Conservation (phyloP, 2,797 vertebrate species). For the Apogon talboti region DNA sequence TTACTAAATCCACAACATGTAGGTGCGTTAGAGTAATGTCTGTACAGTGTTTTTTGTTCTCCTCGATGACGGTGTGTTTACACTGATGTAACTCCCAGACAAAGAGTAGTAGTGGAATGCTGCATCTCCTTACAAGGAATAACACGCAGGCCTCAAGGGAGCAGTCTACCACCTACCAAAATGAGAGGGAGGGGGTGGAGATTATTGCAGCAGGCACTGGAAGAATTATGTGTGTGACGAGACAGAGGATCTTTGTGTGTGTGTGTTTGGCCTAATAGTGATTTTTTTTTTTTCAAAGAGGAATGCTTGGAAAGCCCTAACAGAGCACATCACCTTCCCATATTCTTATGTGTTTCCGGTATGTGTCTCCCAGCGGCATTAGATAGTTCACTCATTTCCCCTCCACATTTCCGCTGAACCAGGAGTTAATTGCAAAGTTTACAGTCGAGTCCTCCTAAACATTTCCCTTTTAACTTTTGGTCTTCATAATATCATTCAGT, state of each 20-base stretch:
- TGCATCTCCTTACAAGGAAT: slow-evolving; percentile 80
- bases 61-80: slow-evolving; percentile 51
- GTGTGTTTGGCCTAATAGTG: slow-evolving; percentile 31
- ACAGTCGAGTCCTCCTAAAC: background rate
- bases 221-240: slow-evolving; percentile 41
- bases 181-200: slow-evolving; percentile 51
- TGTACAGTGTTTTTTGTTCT: slow-evolving; percentile 6
- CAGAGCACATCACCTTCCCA: slow-evolving; percentile 49
- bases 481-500: background rate
- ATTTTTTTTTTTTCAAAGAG: slow-evolving; percentile 34
- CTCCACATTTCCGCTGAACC: slow-evolving; percentile 37
- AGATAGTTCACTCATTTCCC: slow-evolving; percentile 58
- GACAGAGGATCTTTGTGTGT: slow-evolving; percentile 48
- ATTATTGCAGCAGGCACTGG: slow-evolving; percentile 52
- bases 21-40: background rate
- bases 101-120: slow-evolving; percentile 69
- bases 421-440: slow-evolving; percentile 50
- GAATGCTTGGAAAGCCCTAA: slow-evolving; percentile 53
- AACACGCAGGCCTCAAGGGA: slow-evolving; percentile 66
- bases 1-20: slow-evolving; percentile 2
- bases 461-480: background rate
- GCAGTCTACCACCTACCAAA: slow-evolving; percentile 50
- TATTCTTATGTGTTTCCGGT: slow-evolving; percentile 60
- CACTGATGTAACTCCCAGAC: slow-evolving; percentile 47
- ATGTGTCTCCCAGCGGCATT: slow-evolving; percentile 60